Evolutionary conservation across 2,113 vertebrate species (phyloP), one percentile per base, ranked within the genome.

Genomic region (Aptenodytes forsteri): DNA sequence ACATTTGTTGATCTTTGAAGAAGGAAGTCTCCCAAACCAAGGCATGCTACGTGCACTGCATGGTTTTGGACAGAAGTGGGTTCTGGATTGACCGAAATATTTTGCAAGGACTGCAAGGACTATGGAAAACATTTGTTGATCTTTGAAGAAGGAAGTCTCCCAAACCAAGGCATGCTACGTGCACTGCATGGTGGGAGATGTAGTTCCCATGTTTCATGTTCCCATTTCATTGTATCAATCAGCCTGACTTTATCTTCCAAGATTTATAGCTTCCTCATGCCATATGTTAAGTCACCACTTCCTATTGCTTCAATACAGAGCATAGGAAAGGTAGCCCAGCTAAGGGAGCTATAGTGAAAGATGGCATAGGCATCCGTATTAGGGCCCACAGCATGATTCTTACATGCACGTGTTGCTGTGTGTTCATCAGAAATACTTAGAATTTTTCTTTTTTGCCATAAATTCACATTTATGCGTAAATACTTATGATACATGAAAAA

Each of bases 111-210:
- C 21, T 75, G 18, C n/a, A 42, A 42, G 42, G 42, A 42, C 42
- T 42, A 42, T 15, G 13, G 65, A 52, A 69, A 69, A 21, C 4
- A 29, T 62, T 70, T 55, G 13, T 65, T 44, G 22, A n/a, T 72
- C 34, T 87, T 90, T 73, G 40, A 79, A 77, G 47, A 75, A 34
- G 18, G 34, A 40, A 38, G 13, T 50, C 22, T 87, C 82, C 46
- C 40, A 78, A 49, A 38, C 26, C 1, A 4, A 85, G 25, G 30
- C 55, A 49, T 0, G 5, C 54, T 44, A 58, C 0, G 0, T 54
- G 66, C 46, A 12, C 34, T 72, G 12, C 36, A 8, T 54, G 76
- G 64, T 62, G 38, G 59, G 72, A 81, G 23, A 59, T 75, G 36
- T 20, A 65, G 76, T 65, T 70, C n/a, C 29, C 56, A 3, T 7